These are phyloP conservation scores for Papilio glaucus DNA, from an alignment of 1,140 invertebrate species.

Conservation along the genomic window DNA sequence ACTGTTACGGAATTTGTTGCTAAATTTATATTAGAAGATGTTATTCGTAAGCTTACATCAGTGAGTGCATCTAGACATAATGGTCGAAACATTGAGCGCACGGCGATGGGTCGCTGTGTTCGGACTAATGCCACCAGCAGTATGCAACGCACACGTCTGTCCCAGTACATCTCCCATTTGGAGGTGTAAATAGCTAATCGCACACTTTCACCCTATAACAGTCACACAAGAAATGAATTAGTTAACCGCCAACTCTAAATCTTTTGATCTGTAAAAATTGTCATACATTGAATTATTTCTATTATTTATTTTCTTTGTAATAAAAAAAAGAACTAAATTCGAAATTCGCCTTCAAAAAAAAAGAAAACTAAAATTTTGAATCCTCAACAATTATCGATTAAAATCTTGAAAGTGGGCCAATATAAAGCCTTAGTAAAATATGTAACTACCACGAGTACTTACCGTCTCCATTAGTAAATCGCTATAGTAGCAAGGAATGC, in stretches of 20 bases:
- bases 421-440: too few species aligned
- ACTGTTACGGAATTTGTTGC: too few species aligned
- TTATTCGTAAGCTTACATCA: conserved; percentile 44
- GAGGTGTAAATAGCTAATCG: conserved; percentile 52
- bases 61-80: conserved; percentile 53
- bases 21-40: not conserved
- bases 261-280: not conserved
- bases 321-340: not conserved
- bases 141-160: conserved; percentile 43
- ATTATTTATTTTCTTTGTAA: too few species aligned
- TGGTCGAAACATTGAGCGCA: conserved; percentile 51
- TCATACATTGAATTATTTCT: not conserved
- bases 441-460: too few species aligned
- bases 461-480: conserved; percentile 53
- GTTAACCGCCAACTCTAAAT: too few species aligned
- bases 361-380: not conserved
- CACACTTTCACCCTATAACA: conserved; percentile 49
- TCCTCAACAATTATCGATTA: too few species aligned
- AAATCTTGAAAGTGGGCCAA: too few species aligned
- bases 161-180: conserved; percentile 54
- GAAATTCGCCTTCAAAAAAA: not conserved
- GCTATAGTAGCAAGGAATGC: conserved; percentile 55
- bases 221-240: not conserved
- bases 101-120: conserved; percentile 46
- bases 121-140: conserved; percentile 47